These are phyloP conservation scores for Saturnia japonica DNA, from an alignment of 2,888 invertebrate genomes.

Conservation along the genomic window DNA sequence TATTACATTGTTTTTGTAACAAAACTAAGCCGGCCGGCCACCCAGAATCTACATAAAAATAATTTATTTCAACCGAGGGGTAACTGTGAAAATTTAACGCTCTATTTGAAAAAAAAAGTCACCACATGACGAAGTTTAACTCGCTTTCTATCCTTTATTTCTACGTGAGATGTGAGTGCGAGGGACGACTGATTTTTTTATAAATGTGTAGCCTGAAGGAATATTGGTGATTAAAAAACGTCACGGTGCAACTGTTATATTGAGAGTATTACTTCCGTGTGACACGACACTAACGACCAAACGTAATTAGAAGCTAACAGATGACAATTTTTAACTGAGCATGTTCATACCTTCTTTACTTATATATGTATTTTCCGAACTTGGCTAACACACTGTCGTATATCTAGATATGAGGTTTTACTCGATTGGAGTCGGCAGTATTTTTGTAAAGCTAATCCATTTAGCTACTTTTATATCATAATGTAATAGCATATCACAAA, in stretches of 20 bases:
- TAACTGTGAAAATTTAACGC: slow-evolving; percentile 76
- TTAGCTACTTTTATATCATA: neutral
- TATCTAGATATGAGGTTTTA: neutral
- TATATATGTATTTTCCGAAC: too few relatives aligned
- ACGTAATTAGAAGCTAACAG: slow-evolving; percentile 21
- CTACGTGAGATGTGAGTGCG: slow-evolving; percentile 42
- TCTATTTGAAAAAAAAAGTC: slow-evolving; percentile 70
- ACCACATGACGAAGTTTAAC: slow-evolving; percentile 63
- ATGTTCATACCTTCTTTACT: neutral
- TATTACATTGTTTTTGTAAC: slow-evolving; percentile 2
- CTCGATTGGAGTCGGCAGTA: neutral
- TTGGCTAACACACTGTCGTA: too few relatives aligned
- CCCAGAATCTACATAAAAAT: slow-evolving; percentile 77
- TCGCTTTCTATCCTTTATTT: slow-evolving; percentile 53
- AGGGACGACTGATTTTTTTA: slow-evolving; percentile 47
- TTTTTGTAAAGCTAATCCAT: neutral
- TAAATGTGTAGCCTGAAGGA: slow-evolving; percentile 55
- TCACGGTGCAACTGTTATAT: slow-evolving; percentile 68
- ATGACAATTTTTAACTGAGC: slow-evolving; percentile 19
- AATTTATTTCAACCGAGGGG: slow-evolving; percentile 74
- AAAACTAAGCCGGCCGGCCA: slow-evolving; percentile 51
- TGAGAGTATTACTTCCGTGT: slow-evolving; percentile 55
- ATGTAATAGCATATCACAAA: neutral
- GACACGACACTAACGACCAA: slow-evolving; percentile 36
- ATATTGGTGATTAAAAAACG: slow-evolving; percentile 59